These are phyloP conservation scores for Sorex maritimensis DNA, from an alignment of 2,797 vertebrate species.

Conservation along the genomic window DNA sequence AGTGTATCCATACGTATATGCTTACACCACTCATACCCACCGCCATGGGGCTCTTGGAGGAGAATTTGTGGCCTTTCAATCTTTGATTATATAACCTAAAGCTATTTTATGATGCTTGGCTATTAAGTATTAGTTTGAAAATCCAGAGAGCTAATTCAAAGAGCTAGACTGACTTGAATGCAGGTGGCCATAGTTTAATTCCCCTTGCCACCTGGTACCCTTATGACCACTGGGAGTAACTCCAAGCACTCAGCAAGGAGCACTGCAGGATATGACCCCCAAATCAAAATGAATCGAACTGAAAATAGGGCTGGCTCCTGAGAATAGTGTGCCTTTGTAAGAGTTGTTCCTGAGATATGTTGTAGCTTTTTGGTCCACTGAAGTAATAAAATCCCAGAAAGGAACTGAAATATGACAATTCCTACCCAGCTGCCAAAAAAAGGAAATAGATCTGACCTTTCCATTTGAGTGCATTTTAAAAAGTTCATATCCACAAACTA, in stretches of 20 bases:
- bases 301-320: too few species aligned
- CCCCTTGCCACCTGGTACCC: too few species aligned
- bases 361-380: slow-evolving; percentile 17
- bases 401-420: slow-evolving; percentile 42
- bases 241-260: background rate
- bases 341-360: background rate
- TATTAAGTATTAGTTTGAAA: background rate
- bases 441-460: slow-evolving; percentile 75
- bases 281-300: too few species aligned
- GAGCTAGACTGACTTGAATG: too few species aligned
- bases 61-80: background rate
- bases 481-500: slow-evolving; percentile 22
- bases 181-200: too few species aligned
- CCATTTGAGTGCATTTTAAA: slow-evolving; percentile 45
- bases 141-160: too few species aligned
- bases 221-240: too few species aligned
- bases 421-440: slow-evolving; percentile 39
- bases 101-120: background rate
- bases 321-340: background rate
- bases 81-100: background rate
- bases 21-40: background rate
- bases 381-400: slow-evolving; percentile 53
- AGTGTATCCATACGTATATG: too few species aligned
- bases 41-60: background rate
- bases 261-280: background rate